phyloP scores from a whole-genome alignment of 2,113 vertebrate species.

The Ptyas mucosa region DNA sequence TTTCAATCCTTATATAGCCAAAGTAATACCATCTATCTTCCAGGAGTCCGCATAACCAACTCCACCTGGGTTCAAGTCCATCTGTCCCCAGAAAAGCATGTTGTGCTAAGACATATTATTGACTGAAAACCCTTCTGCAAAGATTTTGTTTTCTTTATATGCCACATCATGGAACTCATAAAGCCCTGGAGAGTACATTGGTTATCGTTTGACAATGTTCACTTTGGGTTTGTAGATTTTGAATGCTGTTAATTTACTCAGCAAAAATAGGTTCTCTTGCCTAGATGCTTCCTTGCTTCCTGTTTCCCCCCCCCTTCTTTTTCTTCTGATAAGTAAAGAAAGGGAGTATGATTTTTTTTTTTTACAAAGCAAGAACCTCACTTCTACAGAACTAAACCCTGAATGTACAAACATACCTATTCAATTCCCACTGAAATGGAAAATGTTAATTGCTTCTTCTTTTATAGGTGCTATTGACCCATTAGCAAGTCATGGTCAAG shows the following conservation, averaged over 20 bases:
- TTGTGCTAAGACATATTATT: not conserved
- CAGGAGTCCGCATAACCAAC: not conserved
- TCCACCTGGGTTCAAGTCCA: not conserved
- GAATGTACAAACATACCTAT: not conserved
- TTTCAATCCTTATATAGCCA: not conserved
- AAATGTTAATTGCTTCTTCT: not conserved
- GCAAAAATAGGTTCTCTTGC: not conserved
- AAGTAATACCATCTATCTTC: not conserved
- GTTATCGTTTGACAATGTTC: not conserved
- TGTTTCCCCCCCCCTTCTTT: too few species aligned
- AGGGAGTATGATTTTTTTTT: not conserved
- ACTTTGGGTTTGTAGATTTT: not conserved
- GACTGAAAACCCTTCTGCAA: not conserved
- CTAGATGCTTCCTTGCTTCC: not conserved
- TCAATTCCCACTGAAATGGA: not conserved
- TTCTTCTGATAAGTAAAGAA: not conserved
- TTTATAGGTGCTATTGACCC: not conserved
- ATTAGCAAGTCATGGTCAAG: not conserved
- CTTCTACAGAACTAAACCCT: not conserved
- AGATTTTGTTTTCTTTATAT: not conserved
- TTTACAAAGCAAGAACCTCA: not conserved
- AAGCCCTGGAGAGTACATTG: not conserved
- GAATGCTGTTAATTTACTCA: not conserved
- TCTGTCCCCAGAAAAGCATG: not conserved
- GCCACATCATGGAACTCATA: not conserved